Conservation (phyloP, 2,888 invertebrate species). For the Cerceris ruficornis region DNA sequence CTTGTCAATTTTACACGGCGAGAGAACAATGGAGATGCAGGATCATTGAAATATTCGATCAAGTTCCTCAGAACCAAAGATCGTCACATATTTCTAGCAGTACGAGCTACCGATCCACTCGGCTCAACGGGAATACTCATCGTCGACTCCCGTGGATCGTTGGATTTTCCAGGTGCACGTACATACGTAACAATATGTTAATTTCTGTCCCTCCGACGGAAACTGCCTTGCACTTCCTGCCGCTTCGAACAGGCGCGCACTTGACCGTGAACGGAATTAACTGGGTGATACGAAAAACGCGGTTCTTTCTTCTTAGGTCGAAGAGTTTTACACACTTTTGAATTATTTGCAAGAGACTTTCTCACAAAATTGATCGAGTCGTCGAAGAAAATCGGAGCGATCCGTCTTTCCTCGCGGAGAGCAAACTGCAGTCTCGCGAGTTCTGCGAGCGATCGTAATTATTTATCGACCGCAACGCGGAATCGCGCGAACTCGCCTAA, state of each 20-base stretch:
- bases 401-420: not conserved
- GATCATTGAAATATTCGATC: too few relatives aligned
- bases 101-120: not conserved
- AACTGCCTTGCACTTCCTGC: slow-evolving; percentile 50
- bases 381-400: not conserved
- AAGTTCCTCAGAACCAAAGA: not conserved
- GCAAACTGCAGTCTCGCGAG: not conserved
- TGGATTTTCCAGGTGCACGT: slow-evolving; percentile 14
- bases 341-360: too few relatives aligned
- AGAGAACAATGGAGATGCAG: too few relatives aligned
- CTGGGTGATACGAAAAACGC: slow-evolving; percentile 7
- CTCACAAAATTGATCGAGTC: not conserved
- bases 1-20: not conserved
- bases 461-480: slow-evolving; percentile 8
- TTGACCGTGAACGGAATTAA: slow-evolving; percentile 54
- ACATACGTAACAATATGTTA: slow-evolving; percentile 3
- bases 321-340: not conserved
- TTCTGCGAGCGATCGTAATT: not conserved
- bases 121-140: not conserved
- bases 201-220: slow-evolving; percentile 48
- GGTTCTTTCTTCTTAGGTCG: not conserved
- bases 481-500: slow-evolving; percentile 4
- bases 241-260: slow-evolving; percentile 40
- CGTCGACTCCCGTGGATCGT: not conserved
- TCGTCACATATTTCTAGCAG: not conserved